phyloP scores from a whole-genome alignment of 2,888 invertebrate genomes.

The Coenonympha glycerion region DNA sequence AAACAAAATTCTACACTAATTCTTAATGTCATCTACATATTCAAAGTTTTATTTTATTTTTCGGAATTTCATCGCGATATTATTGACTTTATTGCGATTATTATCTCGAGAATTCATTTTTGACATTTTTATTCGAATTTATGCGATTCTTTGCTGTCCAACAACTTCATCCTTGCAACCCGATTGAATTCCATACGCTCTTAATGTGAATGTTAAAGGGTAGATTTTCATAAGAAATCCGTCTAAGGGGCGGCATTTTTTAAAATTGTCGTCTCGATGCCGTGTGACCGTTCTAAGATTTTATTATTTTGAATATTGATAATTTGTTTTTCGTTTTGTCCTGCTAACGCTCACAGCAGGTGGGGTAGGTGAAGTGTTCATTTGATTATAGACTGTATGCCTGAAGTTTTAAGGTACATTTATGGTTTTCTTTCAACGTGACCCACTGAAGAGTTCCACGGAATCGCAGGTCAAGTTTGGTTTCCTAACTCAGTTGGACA shows the following conservation, averaged over 20 bases:
- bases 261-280: conserved; percentile 49
- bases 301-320: conserved; percentile 73
- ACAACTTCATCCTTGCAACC: conserved; percentile 33
- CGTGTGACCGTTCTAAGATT: conserved; percentile 71
- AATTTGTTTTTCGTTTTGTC: conserved; percentile 69
- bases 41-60: conserved; percentile 66
- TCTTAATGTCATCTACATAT: conserved; percentile 51
- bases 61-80: conserved; percentile 70
- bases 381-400: conserved; percentile 37
- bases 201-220: conserved; percentile 42
- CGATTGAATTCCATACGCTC: conserved; percentile 21
- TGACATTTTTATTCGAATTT: conserved; percentile 75
- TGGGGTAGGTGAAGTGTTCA: conserved; percentile 34
- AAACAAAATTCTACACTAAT: conserved; percentile 49
- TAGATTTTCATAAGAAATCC: conserved; percentile 34
- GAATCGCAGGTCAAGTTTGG: conserved; percentile 56
- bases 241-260: conserved; percentile 28
- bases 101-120: conserved; percentile 72
- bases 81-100: conserved; percentile 73
- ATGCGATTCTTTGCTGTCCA: conserved; percentile 54
- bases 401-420: conserved; percentile 33
- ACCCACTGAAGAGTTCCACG: conserved; percentile 53
- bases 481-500: conserved; percentile 54
- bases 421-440: conserved; percentile 32
- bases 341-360: conserved; percentile 72